Evolutionary conservation across 2,888 invertebrate species (phyloP), one percentile per base, ranked within the genome.

Genomic region (Panopea generosa): DNA sequence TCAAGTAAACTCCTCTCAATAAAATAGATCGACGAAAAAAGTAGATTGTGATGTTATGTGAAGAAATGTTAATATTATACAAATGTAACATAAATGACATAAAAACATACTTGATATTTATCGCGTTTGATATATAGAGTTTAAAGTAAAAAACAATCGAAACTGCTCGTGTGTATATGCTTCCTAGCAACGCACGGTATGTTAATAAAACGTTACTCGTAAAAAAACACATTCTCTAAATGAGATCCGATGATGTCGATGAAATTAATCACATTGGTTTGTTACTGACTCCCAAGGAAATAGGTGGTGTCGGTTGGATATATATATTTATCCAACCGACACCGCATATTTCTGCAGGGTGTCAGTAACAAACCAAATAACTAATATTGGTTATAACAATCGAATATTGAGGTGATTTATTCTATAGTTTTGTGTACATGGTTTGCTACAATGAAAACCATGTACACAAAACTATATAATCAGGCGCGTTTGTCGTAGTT

Each of bases 1-100:
- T 40, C 40, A 40, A 40, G 40, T 40, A 40, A 40, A 40, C 16
- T 40, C 40, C 40, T 40, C 40, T 40, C 40, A 40, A 40, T 40
- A 40, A 40, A 40, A 40, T 40, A 40, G 40, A 40, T 40, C 40
- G 40, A 40, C 40, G 40, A 40, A 40, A 40, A 40, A 40, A 40
- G 40, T 40, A 40, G 40, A 40, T 40, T 40, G 40, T 40, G 40
- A 40, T 40, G 40, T 40, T 40, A 40, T 40, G 40, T 40, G 40
- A 40, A 40, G 40, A 40, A 40, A 40, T 40, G 40, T 40, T 11
- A 40, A 40, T 40, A 40, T 40, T 40, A 40, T 16, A 11, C 16
- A 16, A 40, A 11, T 11, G n/a, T n/a, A n/a, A n/a, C n/a, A n/a
- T n/a, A n/a, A n/a, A n/a, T n/a, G n/a, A n/a, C n/a, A n/a, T n/a